Evolutionary conservation across 2,113 vertebrate species (phyloP).

Genomic region (Cacatua alba): DNA sequence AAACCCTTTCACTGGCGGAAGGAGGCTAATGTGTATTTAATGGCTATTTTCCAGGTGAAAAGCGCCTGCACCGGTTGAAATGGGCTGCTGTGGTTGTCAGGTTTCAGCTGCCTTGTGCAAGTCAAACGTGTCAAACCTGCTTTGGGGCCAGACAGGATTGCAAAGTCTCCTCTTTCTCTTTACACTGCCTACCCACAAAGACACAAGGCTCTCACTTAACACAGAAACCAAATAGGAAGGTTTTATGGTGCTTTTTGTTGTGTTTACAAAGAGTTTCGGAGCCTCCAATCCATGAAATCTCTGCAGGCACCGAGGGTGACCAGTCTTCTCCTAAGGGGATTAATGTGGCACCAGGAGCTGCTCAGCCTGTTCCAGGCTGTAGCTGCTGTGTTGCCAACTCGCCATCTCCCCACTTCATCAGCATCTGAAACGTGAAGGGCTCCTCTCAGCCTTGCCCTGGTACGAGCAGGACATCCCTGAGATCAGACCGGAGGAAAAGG

Average conservation of each 20-base stretch:
- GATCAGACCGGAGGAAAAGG: neutral
- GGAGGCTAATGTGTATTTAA: neutral
- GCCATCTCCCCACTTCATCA: neutral
- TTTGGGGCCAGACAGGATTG: neutral
- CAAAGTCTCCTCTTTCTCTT: neutral
- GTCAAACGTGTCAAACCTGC: neutral
- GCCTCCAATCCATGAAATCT: neutral
- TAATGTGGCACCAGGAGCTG: neutral
- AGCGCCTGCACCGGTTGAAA: neutral
- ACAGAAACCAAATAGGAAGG: neutral
- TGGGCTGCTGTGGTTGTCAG: neutral
- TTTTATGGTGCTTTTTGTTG: neutral
- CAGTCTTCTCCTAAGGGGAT: neutral
- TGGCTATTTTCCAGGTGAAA: neutral
- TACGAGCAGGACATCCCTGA: neutral
- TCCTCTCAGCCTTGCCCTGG: neutral
- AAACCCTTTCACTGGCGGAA: neutral
- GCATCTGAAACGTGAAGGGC: neutral
- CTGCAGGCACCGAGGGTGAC: neutral
- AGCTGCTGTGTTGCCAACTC: neutral
- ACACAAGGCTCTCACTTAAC: neutral
- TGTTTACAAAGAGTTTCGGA: neutral
- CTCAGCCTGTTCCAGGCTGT: slow-evolving; percentile 7
- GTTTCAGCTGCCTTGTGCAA: neutral
- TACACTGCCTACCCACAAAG: neutral